phyloP scores from a whole-genome alignment of 2,888 invertebrate genomes.

The Crocallis elinguaria region DNA sequence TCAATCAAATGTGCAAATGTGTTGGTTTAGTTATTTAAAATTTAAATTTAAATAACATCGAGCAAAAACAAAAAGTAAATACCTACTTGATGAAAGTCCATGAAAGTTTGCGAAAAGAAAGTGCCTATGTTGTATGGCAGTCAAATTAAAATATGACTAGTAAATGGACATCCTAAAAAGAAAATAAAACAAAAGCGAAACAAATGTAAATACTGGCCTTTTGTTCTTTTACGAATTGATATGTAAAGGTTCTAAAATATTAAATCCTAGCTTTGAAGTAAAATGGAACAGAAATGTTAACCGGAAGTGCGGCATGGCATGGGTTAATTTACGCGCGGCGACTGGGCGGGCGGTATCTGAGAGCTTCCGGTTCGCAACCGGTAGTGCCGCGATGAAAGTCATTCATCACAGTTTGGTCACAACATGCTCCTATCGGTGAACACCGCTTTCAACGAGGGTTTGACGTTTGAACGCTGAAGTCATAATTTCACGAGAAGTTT shows the following conservation, averaged over 20 bases:
- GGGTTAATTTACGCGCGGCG: constrained; percentile 68
- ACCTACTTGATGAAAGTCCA: neutral
- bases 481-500: constrained; percentile 26
- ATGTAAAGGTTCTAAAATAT: constrained; percentile 17
- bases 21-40: neutral
- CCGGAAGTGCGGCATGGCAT: constrained; percentile 62
- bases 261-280: constrained; percentile 36
- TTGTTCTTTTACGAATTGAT: neutral
- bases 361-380: constrained; percentile 64
- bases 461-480: constrained; percentile 31
- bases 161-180: too few species aligned
- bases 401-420: constrained; percentile 75
- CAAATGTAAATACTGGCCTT: neutral
- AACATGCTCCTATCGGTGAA: constrained; percentile 64
- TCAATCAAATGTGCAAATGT: constrained; percentile 6
- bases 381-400: constrained; percentile 67
- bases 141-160: too few species aligned
- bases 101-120: too few species aligned
- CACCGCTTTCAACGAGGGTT: constrained; percentile 38
- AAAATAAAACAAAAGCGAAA: too few species aligned
- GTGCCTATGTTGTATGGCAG: too few species aligned
- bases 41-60: neutral
- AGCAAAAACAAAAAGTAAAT: neutral
- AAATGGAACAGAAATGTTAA: constrained; percentile 56
- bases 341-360: constrained; percentile 69